A percentile compares a stretch with the other conserved stretches of the same genome.
These are phyloP conservation scores for Parascotia fuliginaria DNA, from an alignment of 2,888 invertebrate species.

Conservation along the genomic window DNA sequence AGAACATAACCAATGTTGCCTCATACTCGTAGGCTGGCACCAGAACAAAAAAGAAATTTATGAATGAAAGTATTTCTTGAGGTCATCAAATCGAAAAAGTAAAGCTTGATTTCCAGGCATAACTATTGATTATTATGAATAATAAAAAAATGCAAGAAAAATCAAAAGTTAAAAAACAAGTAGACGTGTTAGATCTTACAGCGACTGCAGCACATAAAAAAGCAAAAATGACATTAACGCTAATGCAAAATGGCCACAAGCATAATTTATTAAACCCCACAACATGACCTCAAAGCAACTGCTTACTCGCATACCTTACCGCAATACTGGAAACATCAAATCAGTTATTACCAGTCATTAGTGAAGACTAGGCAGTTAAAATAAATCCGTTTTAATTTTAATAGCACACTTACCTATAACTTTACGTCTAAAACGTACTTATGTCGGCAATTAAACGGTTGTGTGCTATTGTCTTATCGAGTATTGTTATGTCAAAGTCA, in stretches of 20 bases:
- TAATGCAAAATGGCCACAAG: conserved; percentile 4
- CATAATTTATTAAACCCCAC: conserved; percentile 15
- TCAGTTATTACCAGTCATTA: conserved; percentile 15
- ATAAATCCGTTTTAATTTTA: conserved; percentile 4
- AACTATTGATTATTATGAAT: too few relatives aligned
- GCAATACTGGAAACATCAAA: conserved; percentile 19
- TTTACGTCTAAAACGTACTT: neutral
- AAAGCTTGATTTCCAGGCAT: too few relatives aligned
- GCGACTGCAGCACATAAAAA: neutral
- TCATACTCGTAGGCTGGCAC: neutral
- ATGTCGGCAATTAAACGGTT: neutral
- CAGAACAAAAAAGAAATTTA: too few relatives aligned
- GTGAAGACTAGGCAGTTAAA: conserved; percentile 8
- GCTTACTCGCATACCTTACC: conserved; percentile 4
- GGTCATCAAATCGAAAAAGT: neutral
- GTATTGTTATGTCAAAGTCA: neutral
- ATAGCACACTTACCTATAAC: conserved; percentile 1
- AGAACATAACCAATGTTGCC: neutral
- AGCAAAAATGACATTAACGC: neutral
- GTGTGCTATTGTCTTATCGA: neutral
- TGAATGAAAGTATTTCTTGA: too few relatives aligned
- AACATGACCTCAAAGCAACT: conserved; percentile 6
- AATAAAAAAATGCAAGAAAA: too few relatives aligned
- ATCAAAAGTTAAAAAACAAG: too few relatives aligned
- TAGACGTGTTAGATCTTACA: neutral